These are phyloP conservation scores for Aleiodes leptofemur DNA, from an alignment of 2,888 invertebrate genomes.

Conservation along the genomic window DNA sequence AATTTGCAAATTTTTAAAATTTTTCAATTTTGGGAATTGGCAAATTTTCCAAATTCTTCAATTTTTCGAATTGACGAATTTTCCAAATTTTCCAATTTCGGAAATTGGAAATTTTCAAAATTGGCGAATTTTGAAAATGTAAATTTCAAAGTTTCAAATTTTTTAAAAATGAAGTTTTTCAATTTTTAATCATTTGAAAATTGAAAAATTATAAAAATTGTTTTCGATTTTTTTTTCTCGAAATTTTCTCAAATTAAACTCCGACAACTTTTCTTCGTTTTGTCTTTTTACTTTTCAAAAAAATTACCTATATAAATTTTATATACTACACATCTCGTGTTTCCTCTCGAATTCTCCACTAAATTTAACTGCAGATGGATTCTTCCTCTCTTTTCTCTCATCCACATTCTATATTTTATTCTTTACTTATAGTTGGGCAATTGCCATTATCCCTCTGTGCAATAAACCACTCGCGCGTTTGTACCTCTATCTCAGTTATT, in stretches of 20 bases:
- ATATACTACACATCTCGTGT: not conserved
- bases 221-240: no score
- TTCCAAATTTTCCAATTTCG: no score
- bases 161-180: no score
- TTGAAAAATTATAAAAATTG: no score
- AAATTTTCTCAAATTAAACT: slow-evolving; percentile 13
- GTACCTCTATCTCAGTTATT: slow-evolving; percentile 40
- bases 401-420: slow-evolving; percentile 15
- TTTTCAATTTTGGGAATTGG: no score
- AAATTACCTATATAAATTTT: slow-evolving; percentile 21
- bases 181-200: no score
- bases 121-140: no score
- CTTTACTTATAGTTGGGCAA: slow-evolving; percentile 27
- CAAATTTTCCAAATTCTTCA: no score
- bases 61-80: no score
- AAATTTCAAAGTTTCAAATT: no score
- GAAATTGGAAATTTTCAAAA: no score
- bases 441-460: slow-evolving; percentile 28
- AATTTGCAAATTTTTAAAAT: no score
- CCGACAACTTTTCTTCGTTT: not conserved
- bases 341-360: slow-evolving; percentile 13
- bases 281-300: slow-evolving; percentile 7
- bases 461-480: slow-evolving; percentile 36
- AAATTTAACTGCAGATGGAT: slow-evolving; percentile 11
- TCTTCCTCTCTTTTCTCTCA: slow-evolving; percentile 19